A percentile compares a stretch with the other conserved stretches of the same genome.
Evolutionary conservation across 2,797 vertebrate genomes (phyloP).

Genomic region (Poecile montanus): DNA sequence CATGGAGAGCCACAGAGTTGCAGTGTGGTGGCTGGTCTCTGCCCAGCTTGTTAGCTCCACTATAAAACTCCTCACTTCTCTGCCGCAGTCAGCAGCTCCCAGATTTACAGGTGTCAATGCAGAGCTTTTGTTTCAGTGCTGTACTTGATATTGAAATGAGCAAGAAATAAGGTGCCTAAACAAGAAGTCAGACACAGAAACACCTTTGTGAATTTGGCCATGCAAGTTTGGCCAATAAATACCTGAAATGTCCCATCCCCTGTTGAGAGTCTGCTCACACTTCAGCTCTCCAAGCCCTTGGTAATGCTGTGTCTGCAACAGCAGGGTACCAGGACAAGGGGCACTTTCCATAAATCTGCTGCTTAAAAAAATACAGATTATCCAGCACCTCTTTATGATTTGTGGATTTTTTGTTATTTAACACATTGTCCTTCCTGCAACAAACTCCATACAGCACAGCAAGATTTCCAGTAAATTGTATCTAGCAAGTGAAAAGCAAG

Average conservation of each 20-base stretch:
- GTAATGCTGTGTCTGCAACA: background rate
- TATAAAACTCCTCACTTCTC: background rate
- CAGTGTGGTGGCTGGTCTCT: background rate
- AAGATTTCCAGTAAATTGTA: background rate
- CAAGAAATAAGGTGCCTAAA: background rate
- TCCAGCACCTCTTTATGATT: background rate
- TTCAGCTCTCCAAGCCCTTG: fast-evolving
- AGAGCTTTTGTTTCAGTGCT: background rate
- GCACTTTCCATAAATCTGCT: background rate
- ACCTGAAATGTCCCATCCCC: background rate
- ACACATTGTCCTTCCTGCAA: background rate
- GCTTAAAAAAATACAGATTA: background rate
- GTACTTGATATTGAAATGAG: background rate
- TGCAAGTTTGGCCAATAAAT: background rate
- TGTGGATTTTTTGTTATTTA: background rate
- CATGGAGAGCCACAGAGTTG: background rate
- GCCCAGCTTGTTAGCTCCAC: background rate
- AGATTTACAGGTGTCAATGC: background rate
- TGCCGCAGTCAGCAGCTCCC: fast-evolving
- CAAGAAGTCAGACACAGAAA: background rate
- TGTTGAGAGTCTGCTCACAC: background rate
- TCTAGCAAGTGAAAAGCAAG: background rate
- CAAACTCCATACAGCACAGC: background rate
- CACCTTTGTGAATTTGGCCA: background rate
- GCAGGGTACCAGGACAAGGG: background rate